Evolutionary conservation across 2,113 vertebrate genomes (phyloP), one percentile per base, ranked within the genome.

Genomic region (Cromileptes altivelis): DNA sequence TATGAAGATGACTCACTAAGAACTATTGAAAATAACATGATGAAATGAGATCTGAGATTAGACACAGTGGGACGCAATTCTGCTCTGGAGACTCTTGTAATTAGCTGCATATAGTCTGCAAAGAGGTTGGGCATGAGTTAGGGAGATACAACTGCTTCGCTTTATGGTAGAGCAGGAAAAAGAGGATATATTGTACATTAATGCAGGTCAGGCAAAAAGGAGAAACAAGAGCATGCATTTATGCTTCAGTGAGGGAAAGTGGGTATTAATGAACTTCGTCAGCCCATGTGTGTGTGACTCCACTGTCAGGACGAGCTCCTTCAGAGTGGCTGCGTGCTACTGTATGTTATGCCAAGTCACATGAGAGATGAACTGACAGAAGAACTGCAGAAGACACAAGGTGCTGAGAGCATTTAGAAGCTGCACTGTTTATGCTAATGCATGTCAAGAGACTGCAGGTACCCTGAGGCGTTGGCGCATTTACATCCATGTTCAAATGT

Each of bases 401-500:
- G 10, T 0, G 71, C 76, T 82, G 62, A 37, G 50, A 80, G 42
- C 67, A 68, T 87, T 89, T 75, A 86, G 33, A 72, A 37, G 67
- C 64, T 11, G 13, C 25, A 23, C 58, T 49, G 55, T 80, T 86
- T 67, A 78, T 90, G 85, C 73, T 84, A 81, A 93, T 89, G 58
- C 60, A 45, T 55, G 64, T 89, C 77, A 81, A 37, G 27, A 81
- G 81, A 78, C 78, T 13, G 71, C 61, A 70, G 70, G 53, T 63
- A 33, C 63, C 75, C 47, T 1, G 19, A 45, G 74, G 76, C 65
- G 1, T 23, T 61, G 52, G 50, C n/a, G 47, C 81, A 81, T 80
- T 92, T 76, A 82, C 84, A 81, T 85, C 72, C 65, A 77, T 74
- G 80, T 84, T 87, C 57, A 87, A 85, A 91, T 89, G 82, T 69